phyloP scores from a whole-genome alignment of 2,888 invertebrate genomes.

The Drosophila picticornis region DNA sequence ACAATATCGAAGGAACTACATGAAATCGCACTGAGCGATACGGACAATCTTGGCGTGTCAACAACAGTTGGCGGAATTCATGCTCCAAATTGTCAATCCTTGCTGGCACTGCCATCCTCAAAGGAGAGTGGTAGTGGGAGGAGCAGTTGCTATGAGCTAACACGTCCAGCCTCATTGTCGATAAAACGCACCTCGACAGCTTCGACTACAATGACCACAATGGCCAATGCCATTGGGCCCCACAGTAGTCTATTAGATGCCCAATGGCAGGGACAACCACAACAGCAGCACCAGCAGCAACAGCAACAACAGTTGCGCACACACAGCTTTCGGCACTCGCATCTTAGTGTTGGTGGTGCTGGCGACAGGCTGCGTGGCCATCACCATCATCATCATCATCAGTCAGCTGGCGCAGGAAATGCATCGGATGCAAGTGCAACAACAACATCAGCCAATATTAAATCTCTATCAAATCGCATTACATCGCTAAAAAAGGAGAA shows the following conservation, averaged over 20 bases:
- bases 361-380: constrained; percentile 53
- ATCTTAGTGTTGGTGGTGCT: constrained; percentile 52
- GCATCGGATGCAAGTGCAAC: constrained; percentile 1
- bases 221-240: constrained; percentile 75
- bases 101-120: constrained; percentile 66
- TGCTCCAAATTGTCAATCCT: constrained; percentile 73
- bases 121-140: constrained; percentile 51
- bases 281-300: constrained; percentile 42
- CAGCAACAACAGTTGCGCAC: constrained; percentile 36
- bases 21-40: constrained; percentile 78
- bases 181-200: constrained; percentile 80
- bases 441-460: constrained; percentile 70
- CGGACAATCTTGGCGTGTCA: constrained; percentile 59
- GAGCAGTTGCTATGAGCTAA: constrained; percentile 81
- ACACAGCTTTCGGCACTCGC: constrained; percentile 70
- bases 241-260: constrained; percentile 73
- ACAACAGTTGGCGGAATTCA: constrained; percentile 25
- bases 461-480: constrained; percentile 86
- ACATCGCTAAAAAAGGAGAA: constrained; percentile 91
- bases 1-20: constrained; percentile 82
- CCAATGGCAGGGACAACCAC: constrained; percentile 65
- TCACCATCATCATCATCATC: constrained; percentile 49
- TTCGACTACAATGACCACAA: constrained; percentile 79
- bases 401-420: background rate
- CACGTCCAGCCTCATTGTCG: constrained; percentile 80